Evolutionary conservation across 1,140 invertebrate genomes (phyloP), one percentile per base, ranked within the genome.

Genomic region (Lucilia cuprina): DNA sequence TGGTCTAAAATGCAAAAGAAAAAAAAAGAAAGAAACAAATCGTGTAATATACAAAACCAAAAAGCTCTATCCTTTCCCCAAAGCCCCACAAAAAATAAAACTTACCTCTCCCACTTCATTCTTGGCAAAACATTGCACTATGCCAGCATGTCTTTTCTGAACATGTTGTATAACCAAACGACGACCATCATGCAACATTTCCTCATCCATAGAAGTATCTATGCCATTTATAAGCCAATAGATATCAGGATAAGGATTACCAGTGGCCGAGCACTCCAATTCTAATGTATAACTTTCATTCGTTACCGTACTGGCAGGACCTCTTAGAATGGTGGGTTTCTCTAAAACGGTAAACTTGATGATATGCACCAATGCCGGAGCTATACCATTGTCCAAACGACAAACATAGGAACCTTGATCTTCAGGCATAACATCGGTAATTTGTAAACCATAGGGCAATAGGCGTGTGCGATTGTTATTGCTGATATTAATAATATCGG

Each of bases 141-240:
- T 95, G 0, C 97, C 97, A 0, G 96, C 96, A 88, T 98, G 96
- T 4, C 93, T 93, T 87, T 97, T 97, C 87, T 96, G 94, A 0
- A 96, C 94, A 5, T 93, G 93, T 2, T 93, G 92, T 83, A 98
- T 94, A 21, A 92, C 90, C 10, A 96, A 88, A 21, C 92, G 93
- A 5, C 92, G 89, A 83, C 91, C 92, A 25, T 90, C 86, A 21
- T 91, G 86, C 50, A 90, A 91, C 2, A 94, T 92, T 55, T 92
- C 92, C 35, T 92, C 91, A 85, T 94, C 94, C 82, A 91, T 92
- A 5, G 91, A 89, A 2, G 95, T 90, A 21, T 94, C 91, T 83
- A 95, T 93, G 0, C 96, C 96, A 88, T 98, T 98, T 12, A 97
- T 93, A 35, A 97, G 91, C 97, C 97, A 98, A 82, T 94, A 93